Evolutionary conservation across 2,113 vertebrate genomes (phyloP).

Genomic region (Mionectes macconnelli): DNA sequence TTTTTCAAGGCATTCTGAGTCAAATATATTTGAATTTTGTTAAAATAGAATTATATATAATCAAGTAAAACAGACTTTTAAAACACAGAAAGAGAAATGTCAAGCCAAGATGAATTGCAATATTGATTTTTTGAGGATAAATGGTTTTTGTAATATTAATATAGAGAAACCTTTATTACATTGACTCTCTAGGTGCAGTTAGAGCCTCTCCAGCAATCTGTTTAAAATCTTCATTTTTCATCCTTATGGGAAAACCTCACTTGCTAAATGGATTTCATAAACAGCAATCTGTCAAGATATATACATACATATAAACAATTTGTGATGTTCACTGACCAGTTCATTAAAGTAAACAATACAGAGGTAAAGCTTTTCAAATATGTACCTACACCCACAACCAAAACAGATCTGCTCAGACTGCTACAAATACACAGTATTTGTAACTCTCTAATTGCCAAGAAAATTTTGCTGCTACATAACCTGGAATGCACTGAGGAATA

Average conservation of each 20-base stretch:
- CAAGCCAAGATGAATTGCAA: slow-evolving; percentile 78
- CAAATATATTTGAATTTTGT: slow-evolving; percentile 65
- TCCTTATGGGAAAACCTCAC: slow-evolving; percentile 81
- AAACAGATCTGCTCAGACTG: neutral
- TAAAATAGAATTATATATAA: slow-evolving; percentile 72
- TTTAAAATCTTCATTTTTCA: slow-evolving; percentile 88
- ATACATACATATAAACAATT: slow-evolving; percentile 85
- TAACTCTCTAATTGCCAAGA: neutral
- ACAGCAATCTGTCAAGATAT: slow-evolving; percentile 79
- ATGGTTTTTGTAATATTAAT: slow-evolving; percentile 90
- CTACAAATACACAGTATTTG: neutral
- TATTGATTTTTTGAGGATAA: slow-evolving; percentile 88
- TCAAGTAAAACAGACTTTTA: slow-evolving; percentile 70
- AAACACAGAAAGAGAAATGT: slow-evolving; percentile 69
- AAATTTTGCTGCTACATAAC: neutral
- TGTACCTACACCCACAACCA: neutral
- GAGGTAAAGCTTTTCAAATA: slow-evolving; percentile 25
- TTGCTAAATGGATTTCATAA: slow-evolving; percentile 82
- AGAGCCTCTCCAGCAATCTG: slow-evolving; percentile 79
- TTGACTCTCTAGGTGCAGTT: slow-evolving; percentile 79
- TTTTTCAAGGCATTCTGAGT: slow-evolving; percentile 18
- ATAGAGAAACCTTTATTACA: slow-evolving; percentile 89
- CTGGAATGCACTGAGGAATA: neutral
- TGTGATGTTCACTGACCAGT: slow-evolving; percentile 80
- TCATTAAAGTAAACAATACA: slow-evolving; percentile 76